These are phyloP conservation scores for Drosophila parabipectinata DNA, from an alignment of 1,140 invertebrate genomes.

Conservation along the genomic window DNA sequence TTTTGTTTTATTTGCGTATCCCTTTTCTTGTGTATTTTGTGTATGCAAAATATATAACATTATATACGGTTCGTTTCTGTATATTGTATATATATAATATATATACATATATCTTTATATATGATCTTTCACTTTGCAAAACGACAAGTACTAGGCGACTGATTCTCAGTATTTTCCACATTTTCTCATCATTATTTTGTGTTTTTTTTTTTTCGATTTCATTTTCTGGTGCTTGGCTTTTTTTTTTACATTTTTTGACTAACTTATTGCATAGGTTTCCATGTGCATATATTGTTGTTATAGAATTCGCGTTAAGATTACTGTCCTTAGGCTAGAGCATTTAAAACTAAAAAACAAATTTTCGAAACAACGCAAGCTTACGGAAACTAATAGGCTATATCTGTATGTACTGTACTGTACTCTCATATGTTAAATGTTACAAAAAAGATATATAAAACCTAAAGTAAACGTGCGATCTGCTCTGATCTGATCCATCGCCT, in stretches of 20 bases:
- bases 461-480: slow-evolving; percentile 57
- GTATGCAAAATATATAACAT: slow-evolving; percentile 79
- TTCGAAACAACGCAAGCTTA: slow-evolving; percentile 77
- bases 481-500: slow-evolving; percentile 16
- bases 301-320: slow-evolving; percentile 61
- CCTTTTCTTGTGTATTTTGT: slow-evolving; percentile 32
- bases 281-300: slow-evolving; percentile 72
- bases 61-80: slow-evolving; percentile 60
- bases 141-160: slow-evolving; percentile 58
- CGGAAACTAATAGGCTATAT: slow-evolving; percentile 64
- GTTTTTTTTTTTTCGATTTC: slow-evolving; percentile 28
- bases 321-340: slow-evolving; percentile 64
- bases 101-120: slow-evolving; percentile 52
- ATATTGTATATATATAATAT: slow-evolving; percentile 42
- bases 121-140: slow-evolving; percentile 54
- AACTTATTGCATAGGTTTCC: slow-evolving; percentile 75
- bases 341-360: slow-evolving; percentile 82
- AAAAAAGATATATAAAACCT: slow-evolving; percentile 50
- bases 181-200: slow-evolving; percentile 30
- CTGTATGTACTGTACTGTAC: slow-evolving; percentile 43
- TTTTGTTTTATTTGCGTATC: slow-evolving; percentile 36
- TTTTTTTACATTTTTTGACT: slow-evolving; percentile 68
- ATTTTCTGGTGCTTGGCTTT: slow-evolving; percentile 49
- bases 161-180: slow-evolving; percentile 35
- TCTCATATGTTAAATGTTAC: slow-evolving; percentile 27